Evolutionary conservation across 2,113 vertebrate genomes (phyloP), one percentile per base, ranked within the genome.

Genomic region (Calonectris borealis): DNA sequence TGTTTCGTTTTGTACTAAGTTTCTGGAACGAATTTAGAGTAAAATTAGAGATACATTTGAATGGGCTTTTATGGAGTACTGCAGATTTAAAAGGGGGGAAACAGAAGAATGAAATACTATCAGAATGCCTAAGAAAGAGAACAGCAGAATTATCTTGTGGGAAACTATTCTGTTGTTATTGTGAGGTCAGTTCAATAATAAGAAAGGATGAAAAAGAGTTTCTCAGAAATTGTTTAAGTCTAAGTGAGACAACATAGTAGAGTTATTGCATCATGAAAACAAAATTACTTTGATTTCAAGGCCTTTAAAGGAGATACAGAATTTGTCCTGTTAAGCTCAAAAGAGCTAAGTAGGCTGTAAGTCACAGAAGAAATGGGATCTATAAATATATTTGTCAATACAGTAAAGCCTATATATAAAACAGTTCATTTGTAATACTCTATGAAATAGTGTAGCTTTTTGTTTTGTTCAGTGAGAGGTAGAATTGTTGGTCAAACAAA

Each of bases 401-500:
- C 17, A 77, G 11, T 60, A 83, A 78, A 86, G 4, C 16, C 22
- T 46, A 22, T 48, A 10, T 65, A 77, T 77, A 54, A 92, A 90
- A 16, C 19, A 69, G 51, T 66, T 89, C 6, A 34, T 86, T 88
- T 80, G 25, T 66, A 83, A 75, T 68, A 22, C 5, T 58, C 6
- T 42, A 22, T 66, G 21, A 91, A 72, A 81, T 64, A 78, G 21
- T 75, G 46, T 66, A 93, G 29, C 9, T 94, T 84, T 96, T 78
- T 83, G 16, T 65, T 96, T 17, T 75, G 83, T 89, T 94, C 83
- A 82, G 66, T 73, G 49, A 88, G 11, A 93, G 31, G 89, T 62
- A 91, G 80, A 94, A 79, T 87, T 88, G 64, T 73, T 97, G 68
- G 19, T 38, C 46, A 86, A 91, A 70, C 29, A 97, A 71, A 90